Evolutionary conservation across 2,113 vertebrate genomes (phyloP).

Genomic region (Hypocryptadius cinnamomeus): DNA sequence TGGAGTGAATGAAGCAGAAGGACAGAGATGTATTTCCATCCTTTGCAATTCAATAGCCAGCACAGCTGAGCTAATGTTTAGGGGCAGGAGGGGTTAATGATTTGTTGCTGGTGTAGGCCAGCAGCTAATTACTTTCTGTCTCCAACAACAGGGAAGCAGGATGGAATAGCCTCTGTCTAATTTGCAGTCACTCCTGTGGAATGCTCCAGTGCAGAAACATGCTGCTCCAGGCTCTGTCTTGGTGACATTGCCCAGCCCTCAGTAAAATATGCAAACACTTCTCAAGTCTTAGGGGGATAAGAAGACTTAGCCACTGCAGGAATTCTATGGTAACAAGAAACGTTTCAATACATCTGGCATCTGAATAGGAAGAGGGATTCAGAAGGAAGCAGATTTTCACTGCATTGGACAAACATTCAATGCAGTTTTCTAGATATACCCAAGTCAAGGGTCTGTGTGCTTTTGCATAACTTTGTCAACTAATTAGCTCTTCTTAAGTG

Average conservation of each 20-base stretch:
- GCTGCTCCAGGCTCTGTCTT: not conserved
- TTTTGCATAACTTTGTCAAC: not conserved
- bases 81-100: conserved; percentile 47
- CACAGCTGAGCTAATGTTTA: conserved; percentile 16
- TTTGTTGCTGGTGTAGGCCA: conserved; percentile 33
- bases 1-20: not conserved
- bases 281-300: not conserved
- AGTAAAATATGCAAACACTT: not conserved
- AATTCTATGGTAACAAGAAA: not conserved
- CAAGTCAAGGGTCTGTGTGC: not conserved
- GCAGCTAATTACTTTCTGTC: conserved; percentile 45
- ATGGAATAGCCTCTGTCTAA: conserved; percentile 18
- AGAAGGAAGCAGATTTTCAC: not conserved
- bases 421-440: not conserved
- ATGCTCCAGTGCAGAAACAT: not conserved
- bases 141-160: not conserved
- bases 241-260: not conserved
- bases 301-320: not conserved
- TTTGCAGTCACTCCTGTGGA: not conserved
- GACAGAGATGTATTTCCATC: not conserved
- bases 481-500: not conserved
- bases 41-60: conserved; percentile 7
- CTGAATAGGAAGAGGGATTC: not conserved
- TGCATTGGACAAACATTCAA: not conserved
- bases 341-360: not conserved